These are phyloP conservation scores for Melospiza georgiana DNA, from an alignment of 2,113 vertebrate genomes.

Conservation along the genomic window DNA sequence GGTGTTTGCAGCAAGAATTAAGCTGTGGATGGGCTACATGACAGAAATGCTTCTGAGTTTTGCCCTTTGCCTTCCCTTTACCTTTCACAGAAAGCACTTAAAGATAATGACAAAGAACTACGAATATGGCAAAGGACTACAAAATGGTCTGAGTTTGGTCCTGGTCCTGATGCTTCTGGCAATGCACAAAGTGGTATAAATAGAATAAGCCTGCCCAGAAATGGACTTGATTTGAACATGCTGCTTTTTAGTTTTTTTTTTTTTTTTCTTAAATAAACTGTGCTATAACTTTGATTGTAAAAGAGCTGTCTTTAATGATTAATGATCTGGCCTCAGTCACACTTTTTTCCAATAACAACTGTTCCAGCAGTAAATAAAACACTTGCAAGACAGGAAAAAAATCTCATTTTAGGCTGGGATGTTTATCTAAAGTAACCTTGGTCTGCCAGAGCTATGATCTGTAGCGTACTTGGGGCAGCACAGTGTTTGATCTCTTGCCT, in stretches of 20 bases:
- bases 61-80: background rate
- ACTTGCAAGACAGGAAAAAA: background rate
- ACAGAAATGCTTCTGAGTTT: background rate
- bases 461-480: background rate
- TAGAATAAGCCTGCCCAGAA: background rate
- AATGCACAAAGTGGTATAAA: background rate
- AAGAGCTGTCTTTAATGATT: background rate
- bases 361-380: conserved; percentile 39
- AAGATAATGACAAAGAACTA: background rate
- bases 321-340: background rate
- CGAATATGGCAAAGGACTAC: background rate
- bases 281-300: background rate
- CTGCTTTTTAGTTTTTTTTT: no score
- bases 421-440: conserved; percentile 23
- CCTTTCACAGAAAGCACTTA: background rate
- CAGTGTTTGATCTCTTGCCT: background rate
- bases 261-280: background rate
- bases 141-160: background rate
- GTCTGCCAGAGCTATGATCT: conserved; percentile 8
- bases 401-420: background rate
- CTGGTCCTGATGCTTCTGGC: background rate
- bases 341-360: conserved; percentile 21
- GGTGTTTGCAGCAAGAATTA: background rate
- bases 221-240: background rate
- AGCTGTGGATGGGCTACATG: background rate